Conservation (phyloP, 2,888 invertebrate species). For the Tupiocoris notatus region DNA sequence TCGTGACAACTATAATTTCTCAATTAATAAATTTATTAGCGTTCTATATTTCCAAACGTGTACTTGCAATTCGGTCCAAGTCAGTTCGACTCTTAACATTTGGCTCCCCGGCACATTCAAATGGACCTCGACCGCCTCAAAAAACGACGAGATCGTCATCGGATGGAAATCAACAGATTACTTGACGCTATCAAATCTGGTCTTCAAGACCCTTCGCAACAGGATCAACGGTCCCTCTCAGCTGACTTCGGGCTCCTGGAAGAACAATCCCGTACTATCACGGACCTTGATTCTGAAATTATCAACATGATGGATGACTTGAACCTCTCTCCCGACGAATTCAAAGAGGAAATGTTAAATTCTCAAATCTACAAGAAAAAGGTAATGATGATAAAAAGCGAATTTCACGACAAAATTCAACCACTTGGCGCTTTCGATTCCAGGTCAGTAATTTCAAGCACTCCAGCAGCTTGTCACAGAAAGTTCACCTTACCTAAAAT, state of each 20-base stretch:
- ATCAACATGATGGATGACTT: not conserved
- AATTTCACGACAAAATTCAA: not conserved
- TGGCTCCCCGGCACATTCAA: not conserved
- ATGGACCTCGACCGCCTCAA: not conserved
- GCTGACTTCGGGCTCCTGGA: not conserved
- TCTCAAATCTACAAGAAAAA: not conserved
- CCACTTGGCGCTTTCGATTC: not conserved
- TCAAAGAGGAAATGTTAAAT: not conserved
- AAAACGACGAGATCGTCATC: not conserved
- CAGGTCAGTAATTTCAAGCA: not conserved
- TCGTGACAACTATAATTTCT: no score
- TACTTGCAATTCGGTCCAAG: no score
- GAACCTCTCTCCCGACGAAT: not conserved
- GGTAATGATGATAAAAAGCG: not conserved
- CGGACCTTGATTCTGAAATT: not conserved
- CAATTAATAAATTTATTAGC: no score
- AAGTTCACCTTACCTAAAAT: conserved; percentile 1
- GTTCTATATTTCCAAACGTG: no score
- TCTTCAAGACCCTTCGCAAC: not conserved
- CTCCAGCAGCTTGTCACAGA: not conserved
- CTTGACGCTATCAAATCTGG: not conserved
- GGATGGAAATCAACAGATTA: not conserved
- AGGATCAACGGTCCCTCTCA: not conserved
- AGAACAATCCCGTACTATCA: not conserved
- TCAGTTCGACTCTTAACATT: no score